These are phyloP conservation scores for Celastrina argiolus DNA, from an alignment of 2,888 invertebrate genomes.

Conservation along the genomic window DNA sequence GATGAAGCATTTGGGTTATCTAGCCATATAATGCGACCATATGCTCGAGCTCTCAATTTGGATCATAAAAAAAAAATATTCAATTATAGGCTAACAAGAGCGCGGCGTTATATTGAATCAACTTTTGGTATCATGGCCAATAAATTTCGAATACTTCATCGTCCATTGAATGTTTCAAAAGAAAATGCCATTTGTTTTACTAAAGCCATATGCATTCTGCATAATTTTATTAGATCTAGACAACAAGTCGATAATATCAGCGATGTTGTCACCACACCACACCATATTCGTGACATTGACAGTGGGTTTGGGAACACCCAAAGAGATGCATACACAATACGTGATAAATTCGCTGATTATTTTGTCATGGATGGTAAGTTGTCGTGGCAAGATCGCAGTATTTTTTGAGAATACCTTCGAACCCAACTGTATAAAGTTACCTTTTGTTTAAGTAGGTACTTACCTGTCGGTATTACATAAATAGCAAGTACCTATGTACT, in stretches of 20 bases:
- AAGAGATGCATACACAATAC: slow-evolving; percentile 32
- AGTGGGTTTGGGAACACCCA: slow-evolving; percentile 29
- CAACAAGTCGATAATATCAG: slow-evolving; percentile 30
- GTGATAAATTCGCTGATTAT: slow-evolving; percentile 34
- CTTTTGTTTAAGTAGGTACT: background rate
- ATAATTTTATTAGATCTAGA: slow-evolving; percentile 15
- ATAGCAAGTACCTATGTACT: slow-evolving; percentile 25
- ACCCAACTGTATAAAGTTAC: background rate
- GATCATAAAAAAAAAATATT: slow-evolving; percentile 33
- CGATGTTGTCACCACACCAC: slow-evolving; percentile 32
- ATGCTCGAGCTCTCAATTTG: slow-evolving; percentile 33
- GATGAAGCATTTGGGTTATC: slow-evolving; percentile 15
- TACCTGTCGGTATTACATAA: slow-evolving; percentile 23
- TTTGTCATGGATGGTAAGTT: slow-evolving; percentile 32
- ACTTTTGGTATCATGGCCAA: slow-evolving; percentile 32
- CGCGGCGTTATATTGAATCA: slow-evolving; percentile 34
- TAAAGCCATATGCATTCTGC: slow-evolving; percentile 34
- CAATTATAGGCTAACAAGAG: slow-evolving; percentile 25
- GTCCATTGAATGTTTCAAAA: slow-evolving; percentile 27
- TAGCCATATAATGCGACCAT: slow-evolving; percentile 34
- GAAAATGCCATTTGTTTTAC: slow-evolving; percentile 26
- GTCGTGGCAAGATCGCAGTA: slow-evolving; percentile 35
- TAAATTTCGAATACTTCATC: slow-evolving; percentile 28
- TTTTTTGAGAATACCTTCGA: slow-evolving; percentile 27
- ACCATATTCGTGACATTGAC: slow-evolving; percentile 31